Evolutionary conservation across 2,888 invertebrate genomes (phyloP).

Genomic region (Oscheius onirici): DNA sequence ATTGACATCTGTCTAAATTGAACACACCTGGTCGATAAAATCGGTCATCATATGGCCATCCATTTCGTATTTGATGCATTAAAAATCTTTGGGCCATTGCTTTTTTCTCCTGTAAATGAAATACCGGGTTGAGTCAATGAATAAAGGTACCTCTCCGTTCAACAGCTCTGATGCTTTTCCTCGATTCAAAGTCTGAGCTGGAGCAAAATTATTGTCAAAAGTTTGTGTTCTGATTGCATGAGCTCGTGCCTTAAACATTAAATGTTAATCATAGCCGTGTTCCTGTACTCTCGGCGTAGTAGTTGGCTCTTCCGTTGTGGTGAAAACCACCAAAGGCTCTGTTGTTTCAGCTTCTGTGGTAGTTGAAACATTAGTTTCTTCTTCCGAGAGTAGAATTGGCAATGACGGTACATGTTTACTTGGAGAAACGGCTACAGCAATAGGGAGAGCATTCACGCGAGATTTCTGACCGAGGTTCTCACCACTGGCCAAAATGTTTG

Average conservation of each 20-base stretch:
- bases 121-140: neutral
- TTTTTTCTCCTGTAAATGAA: conserved; percentile 42
- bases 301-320: conserved; percentile 7
- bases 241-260: neutral
- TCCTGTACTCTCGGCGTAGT: conserved; percentile 3
- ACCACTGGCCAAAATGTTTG: conserved; percentile 37
- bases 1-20: neutral
- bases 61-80: conserved; percentile 65
- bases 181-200: neutral
- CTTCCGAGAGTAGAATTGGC: conserved; percentile 31
- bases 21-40: conserved; percentile 62
- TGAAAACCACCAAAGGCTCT: conserved; percentile 22
- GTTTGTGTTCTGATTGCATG: neutral
- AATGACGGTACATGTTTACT: conserved; percentile 29
- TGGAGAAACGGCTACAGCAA: conserved; percentile 7
- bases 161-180: conserved; percentile 22
- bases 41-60: conserved; percentile 70
- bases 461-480: conserved; percentile 33
- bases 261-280: neutral
- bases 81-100: conserved; percentile 60
- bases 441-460: neutral
- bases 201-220: neutral
- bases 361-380: conserved; percentile 9
- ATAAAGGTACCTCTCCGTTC: conserved; percentile 8
- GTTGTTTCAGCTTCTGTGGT: conserved; percentile 24